phyloP scores from a whole-genome alignment of 1,140 invertebrate genomes.

The Camponotus pennsylvanicus region DNA sequence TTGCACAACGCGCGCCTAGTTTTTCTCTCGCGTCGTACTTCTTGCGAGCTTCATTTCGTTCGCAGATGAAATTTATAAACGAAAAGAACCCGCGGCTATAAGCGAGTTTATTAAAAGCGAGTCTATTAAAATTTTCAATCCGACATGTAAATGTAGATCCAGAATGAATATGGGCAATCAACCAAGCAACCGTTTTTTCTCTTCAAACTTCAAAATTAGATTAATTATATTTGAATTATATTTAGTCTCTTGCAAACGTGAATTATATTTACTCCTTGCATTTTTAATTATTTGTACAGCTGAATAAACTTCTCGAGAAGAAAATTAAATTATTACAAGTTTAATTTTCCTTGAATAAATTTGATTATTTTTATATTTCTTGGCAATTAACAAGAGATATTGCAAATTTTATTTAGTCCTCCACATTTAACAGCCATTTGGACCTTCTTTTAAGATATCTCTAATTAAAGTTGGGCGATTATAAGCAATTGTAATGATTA shows the following conservation, averaged over 20 bases:
- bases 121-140: neutral
- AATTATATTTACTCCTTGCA: neutral
- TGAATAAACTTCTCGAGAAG: neutral
- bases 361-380: neutral
- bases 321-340: neutral
- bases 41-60: neutral
- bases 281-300: constrained; percentile 3
- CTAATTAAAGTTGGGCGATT: constrained; percentile 3
- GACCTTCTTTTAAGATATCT: neutral
- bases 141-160: neutral
- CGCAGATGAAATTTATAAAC: neutral
- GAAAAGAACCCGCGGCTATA: neutral
- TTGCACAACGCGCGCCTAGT: neutral
- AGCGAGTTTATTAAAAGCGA: neutral
- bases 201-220: neutral
- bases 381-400: neutral
- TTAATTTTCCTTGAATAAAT: constrained; percentile 6
- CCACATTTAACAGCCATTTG: neutral
- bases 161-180: neutral
- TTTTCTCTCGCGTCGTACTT: neutral
- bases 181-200: neutral
- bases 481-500: neutral
- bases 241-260: neutral
- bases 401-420: neutral
- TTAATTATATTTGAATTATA: constrained; percentile 7